Evolutionary conservation across 1,140 invertebrate genomes (phyloP).

Genomic region (Cheumatopsyche charites): DNA sequence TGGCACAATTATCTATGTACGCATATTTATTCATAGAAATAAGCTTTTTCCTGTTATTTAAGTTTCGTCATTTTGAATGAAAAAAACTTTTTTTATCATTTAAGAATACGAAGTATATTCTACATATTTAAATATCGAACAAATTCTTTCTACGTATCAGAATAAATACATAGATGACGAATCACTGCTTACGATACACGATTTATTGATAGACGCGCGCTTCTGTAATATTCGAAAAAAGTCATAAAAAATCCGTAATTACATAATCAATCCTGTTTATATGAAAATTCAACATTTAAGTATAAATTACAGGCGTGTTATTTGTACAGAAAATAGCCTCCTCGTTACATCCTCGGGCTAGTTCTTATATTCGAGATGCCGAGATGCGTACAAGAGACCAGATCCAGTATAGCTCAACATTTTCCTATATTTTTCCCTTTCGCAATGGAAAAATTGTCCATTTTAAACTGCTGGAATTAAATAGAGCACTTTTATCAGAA

Average conservation of each 20-base stretch:
- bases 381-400: neutral
- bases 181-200: neutral
- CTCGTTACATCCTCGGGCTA: conserved; percentile 19
- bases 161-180: neutral
- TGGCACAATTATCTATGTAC: no score
- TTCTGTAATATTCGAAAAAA: neutral
- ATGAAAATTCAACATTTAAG: conserved; percentile 25
- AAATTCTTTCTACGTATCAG: neutral
- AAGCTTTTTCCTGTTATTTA: no score
- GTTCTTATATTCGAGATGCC: conserved; percentile 23
- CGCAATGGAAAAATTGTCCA: no score
- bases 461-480: no score
- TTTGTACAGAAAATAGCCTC: conserved; percentile 33
- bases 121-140: neutral
- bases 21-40: no score
- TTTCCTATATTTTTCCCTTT: neutral
- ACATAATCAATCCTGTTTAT: conserved; percentile 31
- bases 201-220: neutral
- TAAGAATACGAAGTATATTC: no score
- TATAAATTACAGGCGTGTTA: conserved; percentile 33
- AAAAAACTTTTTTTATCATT: no score
- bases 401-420: neutral
- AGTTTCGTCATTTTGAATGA: no score
- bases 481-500: no score
- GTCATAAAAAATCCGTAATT: conserved; percentile 28